Percentiles rank a stretch among this genome's conserved stretches.
phyloP scores from a whole-genome alignment of 1,140 invertebrate genomes.

The Phocides pigmalion region DNA sequence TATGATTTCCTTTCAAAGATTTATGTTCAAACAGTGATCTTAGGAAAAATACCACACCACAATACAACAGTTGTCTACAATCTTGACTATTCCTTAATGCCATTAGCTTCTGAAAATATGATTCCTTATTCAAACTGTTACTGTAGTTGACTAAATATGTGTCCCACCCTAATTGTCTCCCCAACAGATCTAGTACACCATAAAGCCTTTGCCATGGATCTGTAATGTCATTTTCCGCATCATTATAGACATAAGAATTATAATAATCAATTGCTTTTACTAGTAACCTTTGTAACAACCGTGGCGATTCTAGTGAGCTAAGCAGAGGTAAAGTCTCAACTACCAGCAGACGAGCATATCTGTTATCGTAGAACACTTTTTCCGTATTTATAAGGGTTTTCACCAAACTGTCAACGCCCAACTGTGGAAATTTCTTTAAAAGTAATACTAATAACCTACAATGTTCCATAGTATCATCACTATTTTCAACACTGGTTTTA shows the following conservation, averaged over 20 bases:
- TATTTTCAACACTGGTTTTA: conserved; percentile 92
- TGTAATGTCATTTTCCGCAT: conserved; percentile 86
- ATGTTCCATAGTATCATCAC: conserved; percentile 94
- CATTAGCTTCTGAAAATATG: conserved; percentile 88
- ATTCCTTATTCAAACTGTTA: conserved; percentile 85
- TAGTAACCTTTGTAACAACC: conserved; percentile 87
- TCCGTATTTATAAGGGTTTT: conserved; percentile 91
- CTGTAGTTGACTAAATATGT: conserved; percentile 80
- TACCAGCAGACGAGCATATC: conserved; percentile 89
- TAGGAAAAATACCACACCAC: conserved; percentile 87
- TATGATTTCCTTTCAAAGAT: conserved; percentile 76
- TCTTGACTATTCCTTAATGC: conserved; percentile 80
- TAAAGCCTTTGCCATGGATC: conserved; percentile 93
- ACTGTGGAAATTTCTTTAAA: conserved; percentile 91
- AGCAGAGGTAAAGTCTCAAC: conserved; percentile 90
- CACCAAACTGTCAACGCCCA: conserved; percentile 91
- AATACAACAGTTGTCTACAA: conserved; percentile 86
- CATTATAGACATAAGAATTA: conserved; percentile 86
- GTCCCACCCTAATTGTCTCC: conserved; percentile 92
- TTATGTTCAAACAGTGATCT: conserved; percentile 89
- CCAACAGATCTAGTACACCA: conserved; percentile 89
- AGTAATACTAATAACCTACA: conserved; percentile 91
- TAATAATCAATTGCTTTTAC: conserved; percentile 87
- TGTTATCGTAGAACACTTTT: conserved; percentile 90
- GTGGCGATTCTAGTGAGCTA: conserved; percentile 86